Percentiles rank a stretch among this genome's conserved stretches.
These are phyloP conservation scores for Hybognathus amarus DNA, from an alignment of 2,797 vertebrate species.

Conservation along the genomic window DNA sequence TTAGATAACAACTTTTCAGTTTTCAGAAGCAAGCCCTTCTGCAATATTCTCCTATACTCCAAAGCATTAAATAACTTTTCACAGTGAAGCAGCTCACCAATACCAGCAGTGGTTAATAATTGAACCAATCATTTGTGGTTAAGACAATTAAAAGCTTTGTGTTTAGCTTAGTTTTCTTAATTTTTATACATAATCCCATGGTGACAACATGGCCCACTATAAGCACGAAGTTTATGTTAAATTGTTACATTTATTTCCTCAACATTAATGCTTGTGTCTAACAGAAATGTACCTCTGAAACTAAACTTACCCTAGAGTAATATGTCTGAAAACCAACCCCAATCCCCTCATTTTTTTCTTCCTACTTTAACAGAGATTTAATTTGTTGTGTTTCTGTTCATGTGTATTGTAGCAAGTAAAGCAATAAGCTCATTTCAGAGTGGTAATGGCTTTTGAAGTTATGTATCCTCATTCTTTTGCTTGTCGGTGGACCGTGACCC, in stretches of 20 bases:
- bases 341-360: not conserved
- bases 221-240: not conserved
- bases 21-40: too few relatives aligned
- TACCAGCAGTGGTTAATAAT: not conserved
- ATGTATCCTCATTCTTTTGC: slow-evolving; percentile 69
- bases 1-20: too few relatives aligned
- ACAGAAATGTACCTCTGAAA: not conserved
- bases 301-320: not conserved
- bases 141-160: not conserved
- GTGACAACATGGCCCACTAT: not conserved
- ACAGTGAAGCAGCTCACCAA: not conserved
- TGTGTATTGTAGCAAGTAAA: slow-evolving; percentile 29
- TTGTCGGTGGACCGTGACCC: slow-evolving; percentile 71
- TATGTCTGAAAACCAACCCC: not conserved
- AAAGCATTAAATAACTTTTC: not conserved
- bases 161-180: not conserved
- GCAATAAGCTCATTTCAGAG: slow-evolving; percentile 57
- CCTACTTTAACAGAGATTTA: slow-evolving; percentile 6
- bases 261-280: not conserved
- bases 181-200: not conserved
- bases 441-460: slow-evolving; percentile 64
- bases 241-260: not conserved
- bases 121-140: not conserved
- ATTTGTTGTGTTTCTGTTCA: slow-evolving; percentile 35
- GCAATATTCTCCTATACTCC: not conserved